These are phyloP conservation scores for Hipparchia semele DNA, from an alignment of 2,888 invertebrate genomes.

Conservation along the genomic window DNA sequence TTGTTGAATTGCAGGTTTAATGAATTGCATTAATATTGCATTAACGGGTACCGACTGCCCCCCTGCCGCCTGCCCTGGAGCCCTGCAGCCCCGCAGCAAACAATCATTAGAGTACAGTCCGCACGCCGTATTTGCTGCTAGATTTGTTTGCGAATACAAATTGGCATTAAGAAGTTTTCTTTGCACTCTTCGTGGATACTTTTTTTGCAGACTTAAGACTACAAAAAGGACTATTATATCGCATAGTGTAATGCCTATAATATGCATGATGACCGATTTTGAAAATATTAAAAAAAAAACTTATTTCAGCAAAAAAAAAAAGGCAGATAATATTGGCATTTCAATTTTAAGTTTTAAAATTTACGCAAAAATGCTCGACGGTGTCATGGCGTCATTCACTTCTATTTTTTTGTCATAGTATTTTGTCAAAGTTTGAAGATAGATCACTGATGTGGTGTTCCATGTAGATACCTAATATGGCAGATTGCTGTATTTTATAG, in stretches of 20 bases:
- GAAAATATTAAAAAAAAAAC: too few species aligned
- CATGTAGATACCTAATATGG: too few species aligned
- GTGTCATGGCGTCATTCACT: too few species aligned
- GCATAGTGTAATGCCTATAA: neutral
- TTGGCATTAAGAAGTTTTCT: conserved; percentile 49
- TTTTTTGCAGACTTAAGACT: neutral
- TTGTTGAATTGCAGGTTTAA: conserved; percentile 78
- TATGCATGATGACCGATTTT: too few species aligned
- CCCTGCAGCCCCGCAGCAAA: conserved; percentile 61
- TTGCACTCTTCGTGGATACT: conserved; percentile 10
- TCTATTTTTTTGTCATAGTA: too few species aligned
- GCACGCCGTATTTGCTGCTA: conserved; percentile 63
- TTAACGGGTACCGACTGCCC: conserved; percentile 67
- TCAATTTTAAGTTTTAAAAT: too few species aligned
- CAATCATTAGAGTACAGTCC: conserved; percentile 73
- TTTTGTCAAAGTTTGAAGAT: too few species aligned
- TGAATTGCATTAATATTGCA: conserved; percentile 84
- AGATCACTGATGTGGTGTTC: too few species aligned
- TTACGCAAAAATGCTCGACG: too few species aligned
- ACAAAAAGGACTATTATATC: neutral
- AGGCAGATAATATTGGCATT: too few species aligned
- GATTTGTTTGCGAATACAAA: conserved; percentile 81
- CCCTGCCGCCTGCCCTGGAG: neutral
- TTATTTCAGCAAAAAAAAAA: too few species aligned
- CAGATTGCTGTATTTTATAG: too few species aligned